Conservation (phyloP, 2,113 vertebrate species). For the Eclectus roratus region DNA sequence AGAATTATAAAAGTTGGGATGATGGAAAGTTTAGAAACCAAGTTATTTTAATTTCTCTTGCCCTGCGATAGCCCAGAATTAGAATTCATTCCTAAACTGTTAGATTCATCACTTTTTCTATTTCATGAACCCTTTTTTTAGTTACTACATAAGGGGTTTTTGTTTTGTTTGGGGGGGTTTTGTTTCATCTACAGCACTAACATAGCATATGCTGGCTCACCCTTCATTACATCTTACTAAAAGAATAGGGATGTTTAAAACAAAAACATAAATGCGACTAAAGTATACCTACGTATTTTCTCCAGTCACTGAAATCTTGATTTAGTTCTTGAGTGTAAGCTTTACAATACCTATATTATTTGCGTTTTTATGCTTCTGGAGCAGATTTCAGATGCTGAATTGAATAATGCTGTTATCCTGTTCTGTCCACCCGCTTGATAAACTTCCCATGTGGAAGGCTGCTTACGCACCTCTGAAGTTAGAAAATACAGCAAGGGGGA, state of each 20-base stretch:
- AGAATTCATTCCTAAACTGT: background rate
- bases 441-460: accelerated
- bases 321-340: background rate
- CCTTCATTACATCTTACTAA: background rate
- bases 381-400: background rate
- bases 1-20: background rate
- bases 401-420: background rate
- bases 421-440: background rate
- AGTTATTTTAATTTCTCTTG: background rate
- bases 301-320: background rate
- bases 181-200: background rate
- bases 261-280: background rate
- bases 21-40: background rate
- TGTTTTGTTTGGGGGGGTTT: background rate
- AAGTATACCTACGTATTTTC: background rate
- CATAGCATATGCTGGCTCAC: background rate
- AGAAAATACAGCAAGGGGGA: background rate
- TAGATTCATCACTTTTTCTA: background rate
- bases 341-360: background rate
- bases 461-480: background rate
- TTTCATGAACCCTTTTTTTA: background rate
- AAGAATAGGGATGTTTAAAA: background rate
- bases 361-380: background rate
- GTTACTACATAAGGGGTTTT: background rate
- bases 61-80: background rate